phyloP scores from a whole-genome alignment of 2,888 invertebrate species.

The Apotomis capreana region DNA sequence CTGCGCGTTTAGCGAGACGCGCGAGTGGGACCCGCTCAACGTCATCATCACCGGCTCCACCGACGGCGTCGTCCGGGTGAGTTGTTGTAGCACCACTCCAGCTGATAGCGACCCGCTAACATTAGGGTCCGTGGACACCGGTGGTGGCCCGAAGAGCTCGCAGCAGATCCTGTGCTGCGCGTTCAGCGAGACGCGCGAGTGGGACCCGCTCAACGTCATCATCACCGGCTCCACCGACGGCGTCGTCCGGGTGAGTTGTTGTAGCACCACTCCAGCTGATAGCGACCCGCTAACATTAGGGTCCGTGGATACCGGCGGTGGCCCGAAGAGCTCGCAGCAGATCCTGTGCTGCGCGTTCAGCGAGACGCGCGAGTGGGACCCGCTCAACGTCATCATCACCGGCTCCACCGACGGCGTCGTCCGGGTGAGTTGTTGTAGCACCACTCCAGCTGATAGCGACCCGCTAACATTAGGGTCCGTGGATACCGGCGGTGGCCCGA shows the following conservation, averaged over 20 bases:
- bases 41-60: no score
- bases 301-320: constrained; percentile 95
- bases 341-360: constrained; percentile 98
- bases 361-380: constrained; percentile 98
- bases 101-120: no score
- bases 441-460: no score
- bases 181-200: constrained; percentile 97
- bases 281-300: constrained; percentile 93
- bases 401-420: constrained; percentile 99
- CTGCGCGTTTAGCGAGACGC: no score
- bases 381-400: constrained; percentile 97
- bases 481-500: no score
- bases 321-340: constrained; percentile 95
- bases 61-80: no score
- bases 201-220: constrained; percentile 98
- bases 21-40: no score
- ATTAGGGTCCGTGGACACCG: constrained; percentile 96
- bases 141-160: constrained; percentile 93
- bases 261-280: neutral
- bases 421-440: constrained; percentile 81
- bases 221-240: constrained; percentile 99
- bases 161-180: constrained; percentile 98
- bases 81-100: no score
- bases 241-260: constrained; percentile 89
- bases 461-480: no score